A percentile compares a stretch with the other conserved stretches of the same genome.
Evolutionary conservation across 1,140 invertebrate genomes (phyloP).

Genomic region (Aphelinus atriplicis): DNA sequence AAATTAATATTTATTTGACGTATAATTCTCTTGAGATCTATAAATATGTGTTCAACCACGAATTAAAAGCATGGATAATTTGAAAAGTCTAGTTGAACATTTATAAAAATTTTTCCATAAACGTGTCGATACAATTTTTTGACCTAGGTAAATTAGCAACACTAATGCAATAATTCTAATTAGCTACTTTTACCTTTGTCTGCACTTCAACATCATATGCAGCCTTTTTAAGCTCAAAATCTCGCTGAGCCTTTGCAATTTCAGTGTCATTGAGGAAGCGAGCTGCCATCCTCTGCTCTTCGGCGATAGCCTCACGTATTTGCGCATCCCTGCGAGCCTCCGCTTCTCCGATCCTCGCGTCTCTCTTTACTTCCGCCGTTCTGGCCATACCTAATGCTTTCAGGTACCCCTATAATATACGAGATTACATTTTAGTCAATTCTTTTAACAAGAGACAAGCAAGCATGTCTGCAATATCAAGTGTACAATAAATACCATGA

Average conservation of each 20-base stretch:
- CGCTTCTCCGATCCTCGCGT: conserved; percentile 95
- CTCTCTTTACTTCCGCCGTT: conserved; percentile 95
- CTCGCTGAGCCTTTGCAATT: conserved; percentile 94
- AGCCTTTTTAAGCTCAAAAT: conserved; percentile 97
- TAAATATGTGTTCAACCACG: no score
- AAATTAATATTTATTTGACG: not conserved
- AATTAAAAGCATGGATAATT: no score
- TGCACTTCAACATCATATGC: conserved; percentile 97
- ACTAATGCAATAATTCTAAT: conserved; percentile 17
- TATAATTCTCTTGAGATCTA: no score
- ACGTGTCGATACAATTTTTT: not conserved
- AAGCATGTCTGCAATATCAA: no score
- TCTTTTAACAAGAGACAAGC: no score
- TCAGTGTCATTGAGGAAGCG: conserved; percentile 93
- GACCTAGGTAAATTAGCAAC: no score
- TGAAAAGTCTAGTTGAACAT: not conserved
- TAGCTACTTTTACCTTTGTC: conserved; percentile 76
- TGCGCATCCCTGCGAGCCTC: conserved; percentile 88
- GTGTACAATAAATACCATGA: no score
- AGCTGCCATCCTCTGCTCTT: conserved; percentile 94
- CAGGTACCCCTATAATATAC: conserved; percentile 83
- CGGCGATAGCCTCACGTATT: conserved; percentile 94
- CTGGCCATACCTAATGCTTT: conserved; percentile 95
- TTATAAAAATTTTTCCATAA: not conserved
- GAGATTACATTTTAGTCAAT: no score